Base-by-base conservation (phyloP, 2,888 invertebrate genomes). In the Sphecodes monilicornis region DNA sequence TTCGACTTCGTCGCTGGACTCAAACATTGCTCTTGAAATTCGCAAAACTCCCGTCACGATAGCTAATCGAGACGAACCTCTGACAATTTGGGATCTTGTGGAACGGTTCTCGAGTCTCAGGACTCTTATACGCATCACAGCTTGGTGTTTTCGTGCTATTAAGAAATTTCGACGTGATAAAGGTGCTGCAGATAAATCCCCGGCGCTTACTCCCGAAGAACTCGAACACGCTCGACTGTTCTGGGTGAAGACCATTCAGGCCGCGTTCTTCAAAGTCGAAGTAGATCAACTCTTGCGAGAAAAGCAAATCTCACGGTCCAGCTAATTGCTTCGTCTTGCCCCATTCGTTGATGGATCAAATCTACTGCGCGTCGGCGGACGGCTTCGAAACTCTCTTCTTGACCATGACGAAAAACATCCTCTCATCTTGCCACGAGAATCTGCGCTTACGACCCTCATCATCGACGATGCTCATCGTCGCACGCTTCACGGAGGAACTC, bases 51-150 rank as follows among this genome's bases (percentile, higher is more conserved):
- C 18, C 5, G 18, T n/a, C 18, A 8, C n/a, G 0, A n/a, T n/a
- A 0, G 54, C n/a, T 22, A n/a, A 1, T 22, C 5, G 6, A 0
- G 0, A 6, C 8, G 1, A 22, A 1, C n/a, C 22, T 22, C 22
- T 1, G 22, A 1, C 0, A 8, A 0, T 54, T 13, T 54, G 54
- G 54, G 0, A 54, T 18, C 18, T 54, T 6, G n/a, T 54, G n/a
- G 18, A 54, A 6, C 0, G 54, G n/a, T 54, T n/a, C n/a, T n/a
- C 54, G n/a, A 22, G 6, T 22, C n/a, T 54, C 0, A 22, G 5
- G 0, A 50, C 6, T 22, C 50, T 50, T 18, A 0, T 50, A 18
- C 18, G 50, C 18, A 22, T 50, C 18, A 50, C 22, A 18, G 50
- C 50, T 22, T 22, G 18, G 18, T 50, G 50, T 5, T 50, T 50